Evolutionary conservation across 1,140 invertebrate species (phyloP).

Genomic region (Elymnias hypermnestra): DNA sequence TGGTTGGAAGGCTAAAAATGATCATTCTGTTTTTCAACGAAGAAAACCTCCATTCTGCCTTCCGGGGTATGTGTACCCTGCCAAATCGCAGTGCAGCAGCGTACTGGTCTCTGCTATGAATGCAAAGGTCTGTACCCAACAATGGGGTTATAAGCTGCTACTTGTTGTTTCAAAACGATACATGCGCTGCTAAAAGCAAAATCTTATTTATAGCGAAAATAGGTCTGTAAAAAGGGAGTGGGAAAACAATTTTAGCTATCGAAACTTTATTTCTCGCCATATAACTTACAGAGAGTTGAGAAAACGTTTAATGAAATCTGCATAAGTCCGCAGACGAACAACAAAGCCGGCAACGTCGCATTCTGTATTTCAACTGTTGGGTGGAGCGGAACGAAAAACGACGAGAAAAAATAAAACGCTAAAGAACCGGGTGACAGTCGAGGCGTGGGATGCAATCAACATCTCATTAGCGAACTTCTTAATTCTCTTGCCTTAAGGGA

Average conservation of each 20-base stretch:
- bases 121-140: no score
- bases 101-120: no score
- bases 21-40: no score
- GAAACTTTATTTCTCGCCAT: slow-evolving; percentile 39
- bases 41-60: no score
- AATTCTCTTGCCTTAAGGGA: slow-evolving; percentile 17
- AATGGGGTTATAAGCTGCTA: no score
- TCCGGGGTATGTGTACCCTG: no score
- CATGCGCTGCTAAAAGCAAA: slow-evolving; percentile 4
- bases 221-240: not conserved
- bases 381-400: slow-evolving; percentile 27
- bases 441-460: slow-evolving; percentile 57
- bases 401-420: slow-evolving; percentile 42
- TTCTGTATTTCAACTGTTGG: slow-evolving; percentile 52
- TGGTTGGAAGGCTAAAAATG: no score
- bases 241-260: slow-evolving; percentile 18
- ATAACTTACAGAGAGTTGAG: slow-evolving; percentile 43
- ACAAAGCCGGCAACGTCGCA: slow-evolving; percentile 47
- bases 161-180: no score
- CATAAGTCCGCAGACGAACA: slow-evolving; percentile 47
- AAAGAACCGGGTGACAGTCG: slow-evolving; percentile 42
- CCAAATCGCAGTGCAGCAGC: no score
- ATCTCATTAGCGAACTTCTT: slow-evolving; percentile 61
- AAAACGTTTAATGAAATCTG: slow-evolving; percentile 54
- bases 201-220: not conserved